Percentiles rank a stretch among this genome's conserved stretches.
These are phyloP conservation scores for Platichthys flesus DNA, from an alignment of 2,113 vertebrate species.

Conservation along the genomic window DNA sequence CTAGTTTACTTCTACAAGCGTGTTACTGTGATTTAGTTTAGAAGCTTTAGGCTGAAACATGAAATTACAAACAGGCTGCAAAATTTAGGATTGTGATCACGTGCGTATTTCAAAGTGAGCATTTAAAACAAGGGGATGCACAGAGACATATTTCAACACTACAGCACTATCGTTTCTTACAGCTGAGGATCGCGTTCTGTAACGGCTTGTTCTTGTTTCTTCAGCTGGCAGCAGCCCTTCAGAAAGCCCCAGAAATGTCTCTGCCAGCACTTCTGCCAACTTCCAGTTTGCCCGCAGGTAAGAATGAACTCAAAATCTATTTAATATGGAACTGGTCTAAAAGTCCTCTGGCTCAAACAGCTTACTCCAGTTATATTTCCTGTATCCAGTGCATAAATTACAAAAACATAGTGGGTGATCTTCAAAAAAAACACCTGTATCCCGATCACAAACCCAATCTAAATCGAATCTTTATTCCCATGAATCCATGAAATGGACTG, in stretches of 20 bases:
- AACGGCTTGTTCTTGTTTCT: conserved; percentile 13
- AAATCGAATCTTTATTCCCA: background rate
- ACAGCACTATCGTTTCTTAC: background rate
- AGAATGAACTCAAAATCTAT: conserved; percentile 45
- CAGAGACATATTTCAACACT: background rate
- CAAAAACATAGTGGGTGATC: background rate
- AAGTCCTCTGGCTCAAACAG: background rate
- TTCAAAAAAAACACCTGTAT: background rate
- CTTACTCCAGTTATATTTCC: conserved; percentile 8
- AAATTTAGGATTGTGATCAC: background rate
- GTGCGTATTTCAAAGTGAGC: background rate
- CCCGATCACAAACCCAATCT: background rate
- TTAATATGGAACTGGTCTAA: conserved; percentile 18
- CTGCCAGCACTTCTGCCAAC: conserved; percentile 86
- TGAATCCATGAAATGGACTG: no score
- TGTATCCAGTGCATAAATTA: background rate
- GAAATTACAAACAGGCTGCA: background rate
- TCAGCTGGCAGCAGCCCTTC: conserved; percentile 91
- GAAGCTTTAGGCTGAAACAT: conserved; percentile 3
- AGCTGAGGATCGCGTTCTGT: background rate
- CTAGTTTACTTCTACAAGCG: background rate
- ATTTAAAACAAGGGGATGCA: background rate
- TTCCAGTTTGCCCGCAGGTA: conserved; percentile 95
- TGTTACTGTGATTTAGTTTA: background rate
- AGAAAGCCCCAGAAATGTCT: conserved; percentile 94